Base-by-base conservation (phyloP, 1,140 invertebrate species). In the Drosophila pseudoobscura region DNA sequence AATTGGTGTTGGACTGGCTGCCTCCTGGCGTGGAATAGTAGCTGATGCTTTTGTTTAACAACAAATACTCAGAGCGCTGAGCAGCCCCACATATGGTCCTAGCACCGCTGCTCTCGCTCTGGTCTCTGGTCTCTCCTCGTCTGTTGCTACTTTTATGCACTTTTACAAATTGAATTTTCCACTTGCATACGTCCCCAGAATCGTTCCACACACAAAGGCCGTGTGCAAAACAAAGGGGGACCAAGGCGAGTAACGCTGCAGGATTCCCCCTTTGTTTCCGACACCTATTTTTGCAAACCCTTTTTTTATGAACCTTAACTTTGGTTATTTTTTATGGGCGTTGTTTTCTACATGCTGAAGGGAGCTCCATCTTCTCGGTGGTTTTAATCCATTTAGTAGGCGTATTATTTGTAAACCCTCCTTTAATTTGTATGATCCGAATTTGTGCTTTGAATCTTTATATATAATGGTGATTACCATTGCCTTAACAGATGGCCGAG, bases 91-190 rank as follows among this genome's bases (percentile, higher is more conserved):
- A 87, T 85, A 63, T 80, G 74, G 1, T 9, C 31, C 35, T 5
- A 9, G 4, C 60, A 24, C 26, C 44, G 29, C 45, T 29, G 54
- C 43, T 56, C 47, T 39, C 41, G 3, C 24, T 5, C 24, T 26
- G 20, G 20, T 20, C 29, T 39, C 47, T 56, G 35, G 44, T 55
- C 56, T 44, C 58, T 45, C 41, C 60, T 54, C 26, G 74, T 51
- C 58, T 57, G 65, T 57, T 75, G 80, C 82, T 58, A 76, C 83
- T 88, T 88, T 87, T 79, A 88, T 87, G 83, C 83, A 87, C 83
- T 87, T 88, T 54, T 88, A 76, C 83, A 87, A 87, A 87, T 87
- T 87, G 83, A 87, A 87, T 87, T 87, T 87, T 87, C 83, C 83
- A 88, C 78, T 88, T 70, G 71, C 83, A 78, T 88, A 78, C 82